Percentiles rank a stretch among this genome's conserved stretches.
Conservation (phyloP, 2,113 vertebrate species). For the Ursus arctos region DNA sequence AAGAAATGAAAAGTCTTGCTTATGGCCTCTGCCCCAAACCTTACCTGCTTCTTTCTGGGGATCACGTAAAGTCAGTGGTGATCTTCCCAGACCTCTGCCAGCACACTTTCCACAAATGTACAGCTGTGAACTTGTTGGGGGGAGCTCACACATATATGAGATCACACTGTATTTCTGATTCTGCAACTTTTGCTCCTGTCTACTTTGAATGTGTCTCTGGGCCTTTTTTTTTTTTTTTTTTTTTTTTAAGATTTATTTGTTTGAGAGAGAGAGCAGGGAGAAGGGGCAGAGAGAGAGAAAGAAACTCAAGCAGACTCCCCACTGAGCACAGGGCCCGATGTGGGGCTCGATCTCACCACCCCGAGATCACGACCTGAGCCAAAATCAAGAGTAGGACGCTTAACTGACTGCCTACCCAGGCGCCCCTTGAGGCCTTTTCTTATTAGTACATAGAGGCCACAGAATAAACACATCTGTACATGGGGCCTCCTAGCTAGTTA, state of each 20-base stretch:
- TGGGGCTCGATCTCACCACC: neutral
- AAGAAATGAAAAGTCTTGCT: neutral
- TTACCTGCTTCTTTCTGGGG: neutral
- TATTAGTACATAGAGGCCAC: fast-evolving
- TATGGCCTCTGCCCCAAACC: neutral
- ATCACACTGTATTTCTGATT: neutral
- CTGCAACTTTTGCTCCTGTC: neutral
- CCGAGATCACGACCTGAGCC: neutral
- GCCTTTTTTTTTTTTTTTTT: neutral
- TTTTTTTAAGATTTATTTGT: neutral
- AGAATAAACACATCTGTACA: fast-evolving
- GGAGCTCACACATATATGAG: neutral
- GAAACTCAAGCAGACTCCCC: neutral
- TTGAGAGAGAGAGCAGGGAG: neutral
- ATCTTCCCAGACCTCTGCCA: neutral
- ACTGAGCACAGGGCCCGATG: neutral
- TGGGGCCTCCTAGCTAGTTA: fast-evolving
- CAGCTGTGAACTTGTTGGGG: neutral
- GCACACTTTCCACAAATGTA: fast-evolving
- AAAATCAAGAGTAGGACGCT: neutral
- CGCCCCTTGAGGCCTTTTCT: neutral
- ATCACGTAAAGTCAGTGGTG: fast-evolving
- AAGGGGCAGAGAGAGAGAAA: neutral
- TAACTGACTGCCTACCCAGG: neutral
- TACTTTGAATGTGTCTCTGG: neutral